phyloP scores from a whole-genome alignment of 2,888 invertebrate species.

The Mylabris sibirica region DNA sequence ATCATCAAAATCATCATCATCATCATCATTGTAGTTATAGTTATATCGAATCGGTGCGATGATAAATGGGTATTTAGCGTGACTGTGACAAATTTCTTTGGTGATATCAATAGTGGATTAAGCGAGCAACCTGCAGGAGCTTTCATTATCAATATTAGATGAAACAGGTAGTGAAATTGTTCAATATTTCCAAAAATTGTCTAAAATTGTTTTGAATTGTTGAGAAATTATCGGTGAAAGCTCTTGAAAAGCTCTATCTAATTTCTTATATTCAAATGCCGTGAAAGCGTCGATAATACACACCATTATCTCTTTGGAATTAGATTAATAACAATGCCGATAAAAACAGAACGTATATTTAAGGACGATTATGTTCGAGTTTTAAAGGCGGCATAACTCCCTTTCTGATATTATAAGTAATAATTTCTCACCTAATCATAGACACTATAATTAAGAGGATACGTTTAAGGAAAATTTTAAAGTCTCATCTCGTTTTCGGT shows the following conservation, averaged over 20 bases:
- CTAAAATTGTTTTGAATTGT: background rate
- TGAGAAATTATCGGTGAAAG: background rate
- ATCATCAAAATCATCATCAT: background rate
- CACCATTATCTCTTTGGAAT: background rate
- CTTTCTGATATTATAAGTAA: background rate
- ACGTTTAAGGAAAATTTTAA: background rate
- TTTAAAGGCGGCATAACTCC: background rate
- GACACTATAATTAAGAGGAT: background rate
- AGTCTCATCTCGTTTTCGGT: background rate
- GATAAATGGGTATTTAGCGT: background rate
- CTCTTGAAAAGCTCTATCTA: background rate
- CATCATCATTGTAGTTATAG: background rate
- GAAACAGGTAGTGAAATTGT: background rate
- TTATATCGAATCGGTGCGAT: background rate
- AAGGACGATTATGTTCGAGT: background rate
- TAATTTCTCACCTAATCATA: constrained; percentile 3
- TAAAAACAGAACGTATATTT: background rate
- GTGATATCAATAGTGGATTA: background rate
- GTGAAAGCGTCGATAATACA: background rate
- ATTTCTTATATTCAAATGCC: background rate
- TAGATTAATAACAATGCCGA: background rate
- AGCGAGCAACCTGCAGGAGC: background rate
- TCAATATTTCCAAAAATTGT: background rate
- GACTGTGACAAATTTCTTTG: background rate
- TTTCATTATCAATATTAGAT: background rate